A percentile compares a stretch with the other conserved stretches of the same genome.
Evolutionary conservation across 2,888 invertebrate genomes (phyloP).

Genomic region (Mimas tiliae): DNA sequence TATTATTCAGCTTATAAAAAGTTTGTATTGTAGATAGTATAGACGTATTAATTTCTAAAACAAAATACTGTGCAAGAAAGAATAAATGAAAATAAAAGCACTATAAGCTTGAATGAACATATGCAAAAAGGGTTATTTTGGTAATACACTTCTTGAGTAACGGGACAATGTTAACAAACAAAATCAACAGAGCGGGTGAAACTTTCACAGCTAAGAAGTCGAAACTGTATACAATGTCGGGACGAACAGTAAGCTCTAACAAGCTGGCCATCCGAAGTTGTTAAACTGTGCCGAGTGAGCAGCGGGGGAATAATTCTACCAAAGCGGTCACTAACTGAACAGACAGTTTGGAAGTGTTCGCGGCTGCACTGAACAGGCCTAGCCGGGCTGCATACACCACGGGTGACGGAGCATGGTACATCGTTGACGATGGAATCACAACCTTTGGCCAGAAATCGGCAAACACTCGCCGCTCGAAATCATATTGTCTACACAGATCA

Average conservation of each 20-base stretch:
- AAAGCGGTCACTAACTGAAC: conserved; percentile 62
- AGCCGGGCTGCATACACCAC: conserved; percentile 15
- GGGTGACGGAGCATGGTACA: conserved; percentile 20
- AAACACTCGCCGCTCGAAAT: conserved; percentile 73
- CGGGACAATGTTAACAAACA: conserved; percentile 72
- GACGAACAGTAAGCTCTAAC: conserved; percentile 71
- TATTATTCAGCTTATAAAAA: not conserved
- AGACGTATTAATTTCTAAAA: not conserved
- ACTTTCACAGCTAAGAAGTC: conserved; percentile 77
- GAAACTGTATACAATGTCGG: conserved; percentile 75
- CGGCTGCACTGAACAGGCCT: conserved; percentile 40
- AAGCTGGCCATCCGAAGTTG: conserved; percentile 77
- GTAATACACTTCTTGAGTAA: conserved; percentile 55
- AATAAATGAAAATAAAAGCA: conserved; percentile 3
- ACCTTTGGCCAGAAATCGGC: conserved; percentile 64
- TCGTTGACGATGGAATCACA: conserved; percentile 67
- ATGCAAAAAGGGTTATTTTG: conserved; percentile 45
- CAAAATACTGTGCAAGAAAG: not conserved
- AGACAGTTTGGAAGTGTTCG: conserved; percentile 64
- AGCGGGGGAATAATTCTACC: conserved; percentile 65
- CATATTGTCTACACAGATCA: conserved; percentile 83
- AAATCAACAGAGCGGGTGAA: conserved; percentile 73
- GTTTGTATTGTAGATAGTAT: not conserved
- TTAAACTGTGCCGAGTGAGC: conserved; percentile 60
- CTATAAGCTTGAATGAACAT: conserved; percentile 32